Evolutionary conservation across 1,140 invertebrate species (phyloP).

Genomic region (Lordiphosa mommai): DNA sequence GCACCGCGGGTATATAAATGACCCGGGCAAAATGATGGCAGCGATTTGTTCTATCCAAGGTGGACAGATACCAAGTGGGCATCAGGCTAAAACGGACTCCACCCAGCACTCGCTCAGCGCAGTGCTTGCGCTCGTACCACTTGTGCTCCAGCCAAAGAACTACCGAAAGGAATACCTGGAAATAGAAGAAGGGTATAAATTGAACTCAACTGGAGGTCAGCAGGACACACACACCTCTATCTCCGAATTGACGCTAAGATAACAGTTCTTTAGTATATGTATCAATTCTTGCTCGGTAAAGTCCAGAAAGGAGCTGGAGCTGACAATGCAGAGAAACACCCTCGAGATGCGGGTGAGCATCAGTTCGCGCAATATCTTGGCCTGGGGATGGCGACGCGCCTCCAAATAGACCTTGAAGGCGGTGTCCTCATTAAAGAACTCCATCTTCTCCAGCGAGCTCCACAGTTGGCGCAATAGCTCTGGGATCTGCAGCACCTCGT

Average conservation of each 20-base stretch:
- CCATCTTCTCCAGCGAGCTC: slow-evolving; percentile 50
- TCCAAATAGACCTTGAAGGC: slow-evolving; percentile 57
- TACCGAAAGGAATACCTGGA: slow-evolving; percentile 50
- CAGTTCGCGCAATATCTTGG: slow-evolving; percentile 47
- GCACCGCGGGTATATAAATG: slow-evolving; percentile 21
- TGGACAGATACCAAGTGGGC: slow-evolving; percentile 54
- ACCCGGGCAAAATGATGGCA: slow-evolving; percentile 43
- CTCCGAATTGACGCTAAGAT: slow-evolving; percentile 56
- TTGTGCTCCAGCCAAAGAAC: slow-evolving; percentile 59
- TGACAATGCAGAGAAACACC: slow-evolving; percentile 51
- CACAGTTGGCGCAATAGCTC: slow-evolving; percentile 45
- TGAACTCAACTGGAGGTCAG: no score
- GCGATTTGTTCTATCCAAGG: slow-evolving; percentile 35
- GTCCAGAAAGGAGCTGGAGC: slow-evolving; percentile 48
- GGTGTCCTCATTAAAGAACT: slow-evolving; percentile 59
- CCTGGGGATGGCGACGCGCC: slow-evolving; percentile 41
- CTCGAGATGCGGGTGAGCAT: slow-evolving; percentile 57
- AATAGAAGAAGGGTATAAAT: no score
- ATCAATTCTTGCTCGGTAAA: slow-evolving; percentile 43
- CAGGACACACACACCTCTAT: slow-evolving; percentile 31
- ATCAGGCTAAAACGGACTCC: slow-evolving; percentile 49
- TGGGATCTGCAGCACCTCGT: slow-evolving; percentile 48
- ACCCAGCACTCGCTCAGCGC: slow-evolving; percentile 34
- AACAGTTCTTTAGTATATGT: slow-evolving; percentile 48
- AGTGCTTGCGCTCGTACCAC: slow-evolving; percentile 35